These are phyloP conservation scores for Pluvianellus socialis DNA, from an alignment of 2,113 vertebrate species.

Conservation along the genomic window DNA sequence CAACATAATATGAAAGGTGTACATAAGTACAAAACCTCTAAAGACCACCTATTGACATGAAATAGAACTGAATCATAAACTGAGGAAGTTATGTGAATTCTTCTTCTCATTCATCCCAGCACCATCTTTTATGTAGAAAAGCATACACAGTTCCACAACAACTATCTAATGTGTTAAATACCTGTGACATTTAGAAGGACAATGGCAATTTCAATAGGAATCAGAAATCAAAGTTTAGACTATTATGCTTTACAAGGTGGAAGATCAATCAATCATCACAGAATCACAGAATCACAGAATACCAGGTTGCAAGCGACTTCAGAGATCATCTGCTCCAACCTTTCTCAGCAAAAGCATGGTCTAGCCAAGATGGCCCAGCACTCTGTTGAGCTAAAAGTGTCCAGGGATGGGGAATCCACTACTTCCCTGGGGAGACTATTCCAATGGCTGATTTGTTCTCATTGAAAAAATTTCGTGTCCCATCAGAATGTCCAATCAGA, in stretches of 20 bases:
- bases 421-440: no score
- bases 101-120: neutral
- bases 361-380: neutral
- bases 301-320: neutral
- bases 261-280: neutral
- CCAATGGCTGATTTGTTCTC: no score
- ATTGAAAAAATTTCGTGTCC: no score
- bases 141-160: neutral
- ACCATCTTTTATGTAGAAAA: constrained; percentile 24
- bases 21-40: neutral
- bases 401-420: no score
- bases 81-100: neutral
- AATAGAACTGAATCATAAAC: neutral
- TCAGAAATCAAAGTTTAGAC: neutral
- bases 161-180: neutral
- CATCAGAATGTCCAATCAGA: no score
- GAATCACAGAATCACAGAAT: neutral
- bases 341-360: neutral
- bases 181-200: neutral
- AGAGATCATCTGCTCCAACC: neutral
- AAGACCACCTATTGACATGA: neutral
- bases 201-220: neutral
- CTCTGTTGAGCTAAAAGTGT: no score
- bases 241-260: neutral
- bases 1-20: neutral